Percentiles rank a stretch among this genome's conserved stretches.
Conservation (phyloP, 2,888 invertebrate species). For the Barypeithes pellucidus region DNA sequence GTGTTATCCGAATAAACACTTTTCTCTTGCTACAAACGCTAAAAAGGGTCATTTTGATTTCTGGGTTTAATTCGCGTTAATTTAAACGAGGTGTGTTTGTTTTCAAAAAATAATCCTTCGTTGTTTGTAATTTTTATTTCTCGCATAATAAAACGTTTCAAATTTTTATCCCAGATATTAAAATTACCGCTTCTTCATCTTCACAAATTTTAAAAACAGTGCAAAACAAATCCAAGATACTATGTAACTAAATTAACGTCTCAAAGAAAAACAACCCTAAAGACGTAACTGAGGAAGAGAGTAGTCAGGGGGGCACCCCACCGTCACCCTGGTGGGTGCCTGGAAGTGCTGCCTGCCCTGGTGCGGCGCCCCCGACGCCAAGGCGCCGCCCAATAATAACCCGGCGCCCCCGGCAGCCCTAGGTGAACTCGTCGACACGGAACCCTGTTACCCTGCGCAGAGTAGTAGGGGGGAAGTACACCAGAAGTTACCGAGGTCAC, state of each 20-base stretch:
- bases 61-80: slow-evolving; percentile 1
- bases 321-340: slow-evolving; percentile 81
- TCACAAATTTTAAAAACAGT: not conserved
- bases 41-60: not conserved
- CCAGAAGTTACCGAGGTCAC: slow-evolving; percentile 75
- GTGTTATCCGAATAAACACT: not conserved
- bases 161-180: not conserved
- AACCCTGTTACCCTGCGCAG: slow-evolving; percentile 25
- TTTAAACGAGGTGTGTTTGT: too few relatives aligned
- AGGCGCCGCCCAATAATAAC: slow-evolving; percentile 59
- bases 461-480: slow-evolving; percentile 20
- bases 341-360: slow-evolving; percentile 90
- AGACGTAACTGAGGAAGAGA: slow-evolving; percentile 27
- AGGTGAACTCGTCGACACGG: slow-evolving; percentile 39
- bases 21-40: not conserved
- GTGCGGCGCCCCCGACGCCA: slow-evolving; percentile 80
- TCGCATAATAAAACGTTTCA: not conserved
- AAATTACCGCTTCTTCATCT: not conserved
- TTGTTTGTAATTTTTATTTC: too few relatives aligned
- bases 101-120: too few relatives aligned
- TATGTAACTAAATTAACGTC: not conserved
- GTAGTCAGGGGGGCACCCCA: slow-evolving; percentile 51
- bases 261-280: not conserved
- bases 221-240: not conserved
- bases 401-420: slow-evolving; percentile 30